phyloP scores from a whole-genome alignment of 2,888 invertebrate genomes.

The Rhabditoides inermis region DNA sequence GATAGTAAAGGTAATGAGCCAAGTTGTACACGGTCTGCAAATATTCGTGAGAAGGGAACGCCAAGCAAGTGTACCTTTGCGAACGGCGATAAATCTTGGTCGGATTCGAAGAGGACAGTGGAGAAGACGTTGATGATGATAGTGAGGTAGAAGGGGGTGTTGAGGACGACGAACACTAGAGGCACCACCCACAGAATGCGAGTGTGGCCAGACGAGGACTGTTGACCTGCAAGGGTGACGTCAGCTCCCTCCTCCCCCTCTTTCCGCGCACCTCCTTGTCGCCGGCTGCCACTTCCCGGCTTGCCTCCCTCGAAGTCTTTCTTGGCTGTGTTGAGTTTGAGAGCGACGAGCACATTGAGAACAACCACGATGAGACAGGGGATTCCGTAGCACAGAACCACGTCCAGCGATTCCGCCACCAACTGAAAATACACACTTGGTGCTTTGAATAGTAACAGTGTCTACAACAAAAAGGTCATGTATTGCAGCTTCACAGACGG shows the following conservation, averaged over 20 bases:
- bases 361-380: constrained; percentile 46
- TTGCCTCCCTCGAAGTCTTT: too few relatives aligned
- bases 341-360: constrained; percentile 40
- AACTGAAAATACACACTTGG: constrained; percentile 29
- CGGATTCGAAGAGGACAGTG: background rate
- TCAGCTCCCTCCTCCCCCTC: constrained; percentile 2
- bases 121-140: constrained; percentile 20
- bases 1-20: constrained; percentile 49
- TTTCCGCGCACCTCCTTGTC: constrained; percentile 16
- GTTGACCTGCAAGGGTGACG: constrained; percentile 4
- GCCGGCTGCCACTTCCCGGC: constrained; percentile 11
- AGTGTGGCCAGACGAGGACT: constrained; percentile 31
- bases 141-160: constrained; percentile 48
- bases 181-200: constrained; percentile 50
- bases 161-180: constrained; percentile 47
- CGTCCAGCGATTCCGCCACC: constrained; percentile 37
- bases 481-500: too few relatives aligned
- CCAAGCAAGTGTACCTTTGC: background rate
- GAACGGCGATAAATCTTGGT: background rate
- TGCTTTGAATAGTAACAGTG: too few relatives aligned
- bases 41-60: background rate
- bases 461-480: too few relatives aligned
- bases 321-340: too few relatives aligned
- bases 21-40: constrained; percentile 38
- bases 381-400: constrained; percentile 45